Evolutionary conservation across 2,888 invertebrate species (phyloP).

Genomic region (Toxonevra muliebris): DNA sequence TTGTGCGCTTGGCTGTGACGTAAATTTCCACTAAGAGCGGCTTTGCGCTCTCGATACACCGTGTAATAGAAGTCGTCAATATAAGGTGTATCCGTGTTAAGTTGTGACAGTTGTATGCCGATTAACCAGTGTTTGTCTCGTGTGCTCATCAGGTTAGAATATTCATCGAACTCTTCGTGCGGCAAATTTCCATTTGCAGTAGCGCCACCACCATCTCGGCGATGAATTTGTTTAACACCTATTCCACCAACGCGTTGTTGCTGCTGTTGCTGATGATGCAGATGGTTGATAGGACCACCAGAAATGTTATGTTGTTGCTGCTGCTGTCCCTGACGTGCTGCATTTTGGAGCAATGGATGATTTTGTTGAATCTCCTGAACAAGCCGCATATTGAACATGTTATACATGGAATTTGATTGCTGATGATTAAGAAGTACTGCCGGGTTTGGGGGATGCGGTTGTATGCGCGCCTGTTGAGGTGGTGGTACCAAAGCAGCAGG

Average conservation of each 20-base stretch:
- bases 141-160: constrained; percentile 91
- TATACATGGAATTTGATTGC: constrained; percentile 53
- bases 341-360: constrained; percentile 62
- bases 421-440: constrained; percentile 46
- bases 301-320: constrained; percentile 41
- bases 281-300: constrained; percentile 40
- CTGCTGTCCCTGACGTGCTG: constrained; percentile 48
- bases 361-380: constrained; percentile 66
- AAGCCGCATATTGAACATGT: constrained; percentile 63
- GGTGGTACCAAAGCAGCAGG: constrained; percentile 54
- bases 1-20: constrained; percentile 71
- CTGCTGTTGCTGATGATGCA: constrained; percentile 50
- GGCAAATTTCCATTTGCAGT: constrained; percentile 61
- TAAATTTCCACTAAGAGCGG: constrained; percentile 70
- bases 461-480: constrained; percentile 55
- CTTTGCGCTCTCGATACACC: constrained; percentile 76
- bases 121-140: constrained; percentile 96
- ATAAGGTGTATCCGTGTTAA: constrained; percentile 94
- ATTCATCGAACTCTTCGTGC: constrained; percentile 75
- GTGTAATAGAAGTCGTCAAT: constrained; percentile 98
- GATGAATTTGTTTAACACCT: constrained; percentile 36
- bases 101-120: constrained; percentile 92
- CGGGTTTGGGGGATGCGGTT: constrained; percentile 56
- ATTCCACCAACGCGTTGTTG: constrained; percentile 37
- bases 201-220: constrained; percentile 52